Base-by-base conservation (phyloP, 2,888 invertebrate genomes). In the Plagiodera versicolora region DNA sequence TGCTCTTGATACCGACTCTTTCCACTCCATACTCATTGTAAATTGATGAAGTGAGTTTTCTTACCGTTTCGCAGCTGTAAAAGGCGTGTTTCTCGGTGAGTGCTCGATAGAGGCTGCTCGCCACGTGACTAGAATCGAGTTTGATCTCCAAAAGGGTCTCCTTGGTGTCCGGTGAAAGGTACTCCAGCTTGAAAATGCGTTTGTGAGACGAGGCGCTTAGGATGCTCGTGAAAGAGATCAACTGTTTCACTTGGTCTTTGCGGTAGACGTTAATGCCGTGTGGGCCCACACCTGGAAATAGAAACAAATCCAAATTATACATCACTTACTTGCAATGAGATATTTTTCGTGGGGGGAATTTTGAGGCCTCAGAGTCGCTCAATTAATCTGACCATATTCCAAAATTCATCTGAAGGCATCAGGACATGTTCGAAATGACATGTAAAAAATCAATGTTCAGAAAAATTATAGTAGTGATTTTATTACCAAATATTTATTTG, bases 51-150 rank as follows among this genome's bases (percentile, higher is more conserved):
- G n/a, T n/a, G n/a, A n/a, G n/a, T n/a, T 28, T 28, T 4, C 28
- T 28, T 11, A 95, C 94, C 0, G 94, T 94, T 79, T 95, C 94
- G 81, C 94, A 94, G 79, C 92, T 92, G 81, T 93, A 95, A 83
- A 95, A 95, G 47, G 94, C 94, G 79, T 94, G 94, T 70, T 93
- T 92, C 80, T 95, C 95, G 0, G 94, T 95, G 67, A 95, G 90
- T 19, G 93, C 92, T 51, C 94, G 52, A 79, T 92, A 93, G 20
- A 93, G 80, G 35, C 92, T 91, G 48, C 90, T 90, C 1, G 94
- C 94, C 49, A 91, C 89, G 47, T 90, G 89, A 59, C 88, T 89
- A 47, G 91, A 91, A 70, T 90, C 89, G 81, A 94, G 85, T 80
- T 92, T 92, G 66, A 92, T 88, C 77, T 91, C 89, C 63, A 92